A percentile compares a stretch with the other conserved stretches of the same genome.
phyloP scores from a whole-genome alignment of 1,140 invertebrate species.

The Anagrus nilaparvatae region DNA sequence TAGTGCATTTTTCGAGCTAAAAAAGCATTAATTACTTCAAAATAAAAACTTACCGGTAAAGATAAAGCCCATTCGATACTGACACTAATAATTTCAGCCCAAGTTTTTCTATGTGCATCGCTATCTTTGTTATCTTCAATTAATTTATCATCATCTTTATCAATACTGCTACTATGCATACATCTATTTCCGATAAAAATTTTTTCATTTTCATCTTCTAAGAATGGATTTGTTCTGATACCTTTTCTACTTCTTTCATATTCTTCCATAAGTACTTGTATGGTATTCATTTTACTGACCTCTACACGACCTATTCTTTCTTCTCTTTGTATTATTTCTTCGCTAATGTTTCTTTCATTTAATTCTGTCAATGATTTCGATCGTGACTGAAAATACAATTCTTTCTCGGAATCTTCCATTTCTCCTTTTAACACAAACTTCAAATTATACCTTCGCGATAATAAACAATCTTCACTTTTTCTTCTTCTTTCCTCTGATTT shows the following conservation, averaged over 20 bases:
- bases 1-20: too few relatives aligned
- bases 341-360: not conserved
- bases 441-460: constrained; percentile 20
- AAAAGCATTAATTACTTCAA: constrained; percentile 2
- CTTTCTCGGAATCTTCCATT: constrained; percentile 1
- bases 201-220: constrained; percentile 20
- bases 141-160: constrained; percentile 65
- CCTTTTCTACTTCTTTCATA: constrained; percentile 52
- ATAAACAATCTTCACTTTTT: constrained; percentile 29
- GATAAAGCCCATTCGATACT: constrained; percentile 43
- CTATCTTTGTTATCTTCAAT: constrained; percentile 69
- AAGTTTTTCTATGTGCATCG: constrained; percentile 52
- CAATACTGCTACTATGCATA: constrained; percentile 50
- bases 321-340: not conserved
- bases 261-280: constrained; percentile 47
- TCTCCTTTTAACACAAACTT: constrained; percentile 18
- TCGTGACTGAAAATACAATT: not conserved
- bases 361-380: constrained; percentile 27
- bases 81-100: constrained; percentile 53
- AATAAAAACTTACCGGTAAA: constrained; percentile 26
- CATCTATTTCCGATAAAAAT: constrained; percentile 19
- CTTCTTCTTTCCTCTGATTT: not conserved
- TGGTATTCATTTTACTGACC: constrained; percentile 20
- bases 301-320: constrained; percentile 9
- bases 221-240: constrained; percentile 39